Conservation (phyloP, 2,888 invertebrate species). For the Microplitis manilae region DNA sequence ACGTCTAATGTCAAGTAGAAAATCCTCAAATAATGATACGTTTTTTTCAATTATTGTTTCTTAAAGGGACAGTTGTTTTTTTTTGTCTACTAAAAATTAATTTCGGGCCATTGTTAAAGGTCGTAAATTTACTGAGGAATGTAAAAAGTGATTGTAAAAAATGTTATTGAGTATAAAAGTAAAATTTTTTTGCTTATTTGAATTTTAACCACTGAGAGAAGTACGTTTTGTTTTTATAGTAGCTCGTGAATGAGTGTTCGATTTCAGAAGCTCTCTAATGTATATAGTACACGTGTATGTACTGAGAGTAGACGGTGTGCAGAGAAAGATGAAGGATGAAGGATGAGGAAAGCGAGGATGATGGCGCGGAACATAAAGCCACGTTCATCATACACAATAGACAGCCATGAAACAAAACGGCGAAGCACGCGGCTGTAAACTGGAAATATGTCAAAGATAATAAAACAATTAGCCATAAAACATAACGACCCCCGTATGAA, state of each 20-base stretch:
- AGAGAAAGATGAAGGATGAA: neutral
- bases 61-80: neutral
- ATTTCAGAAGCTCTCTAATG: conserved; percentile 19
- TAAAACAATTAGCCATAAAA: conserved; percentile 72
- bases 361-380: conserved; percentile 63
- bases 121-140: too few species aligned
- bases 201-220: neutral
- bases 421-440: conserved; percentile 67
- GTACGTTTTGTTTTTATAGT: neutral
- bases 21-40: neutral
- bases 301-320: neutral
- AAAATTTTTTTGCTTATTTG: neutral
- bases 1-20: neutral
- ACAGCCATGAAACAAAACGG: conserved; percentile 68
- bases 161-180: neutral
- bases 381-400: conserved; percentile 70
- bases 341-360: conserved; percentile 4
- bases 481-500: conserved; percentile 69
- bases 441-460: conserved; percentile 72
- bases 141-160: too few species aligned
- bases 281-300: neutral
- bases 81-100: too few species aligned
- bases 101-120: too few species aligned
- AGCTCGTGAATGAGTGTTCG: neutral
- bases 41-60: neutral